Evolutionary conservation across 2,113 vertebrate genomes (phyloP).

Genomic region (Nerophis ophidion): DNA sequence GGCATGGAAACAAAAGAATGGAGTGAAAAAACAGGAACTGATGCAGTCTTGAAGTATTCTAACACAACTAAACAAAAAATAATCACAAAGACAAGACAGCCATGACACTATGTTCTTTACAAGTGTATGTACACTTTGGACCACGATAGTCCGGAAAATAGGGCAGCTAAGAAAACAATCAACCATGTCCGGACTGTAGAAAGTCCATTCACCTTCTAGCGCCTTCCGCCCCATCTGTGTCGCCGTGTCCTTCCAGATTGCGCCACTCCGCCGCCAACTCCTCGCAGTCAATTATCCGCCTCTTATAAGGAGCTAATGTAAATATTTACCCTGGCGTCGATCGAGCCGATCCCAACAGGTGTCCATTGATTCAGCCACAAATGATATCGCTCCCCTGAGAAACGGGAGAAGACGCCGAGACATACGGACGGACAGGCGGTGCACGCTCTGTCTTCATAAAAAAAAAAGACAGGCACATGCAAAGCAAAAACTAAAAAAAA

Average conservation of each 20-base stretch:
- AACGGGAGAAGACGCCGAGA: neutral
- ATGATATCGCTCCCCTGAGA: conserved; percentile 37
- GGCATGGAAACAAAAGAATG: too few species aligned
- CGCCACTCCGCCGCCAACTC: conserved; percentile 24
- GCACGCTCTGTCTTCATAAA: conserved; percentile 45
- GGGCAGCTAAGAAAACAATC: conserved; percentile 24
- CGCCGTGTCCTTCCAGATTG: conserved; percentile 14
- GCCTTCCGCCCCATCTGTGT: conserved; percentile 21
- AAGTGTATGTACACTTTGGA: too few species aligned
- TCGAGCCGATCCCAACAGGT: conserved; percentile 42
- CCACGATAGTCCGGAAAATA: neutral
- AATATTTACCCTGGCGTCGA: conserved; percentile 54
- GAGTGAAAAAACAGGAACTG: too few species aligned
- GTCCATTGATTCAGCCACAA: conserved; percentile 40
- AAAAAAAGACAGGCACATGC: conserved; percentile 23
- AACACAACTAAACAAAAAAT: too few species aligned
- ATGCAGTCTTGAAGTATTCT: too few species aligned
- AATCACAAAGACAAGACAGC: too few species aligned
- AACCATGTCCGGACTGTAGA: neutral
- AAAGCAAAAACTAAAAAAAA: conserved; percentile 37
- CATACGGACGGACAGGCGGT: conserved; percentile 7
- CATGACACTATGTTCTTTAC: too few species aligned
- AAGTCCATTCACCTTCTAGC: conserved; percentile 26
- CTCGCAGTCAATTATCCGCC: conserved; percentile 40
- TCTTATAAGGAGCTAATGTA: conserved; percentile 40